Evolutionary conservation across 2,888 invertebrate genomes (phyloP).

Genomic region (Pollenia griseotomentosa): DNA sequence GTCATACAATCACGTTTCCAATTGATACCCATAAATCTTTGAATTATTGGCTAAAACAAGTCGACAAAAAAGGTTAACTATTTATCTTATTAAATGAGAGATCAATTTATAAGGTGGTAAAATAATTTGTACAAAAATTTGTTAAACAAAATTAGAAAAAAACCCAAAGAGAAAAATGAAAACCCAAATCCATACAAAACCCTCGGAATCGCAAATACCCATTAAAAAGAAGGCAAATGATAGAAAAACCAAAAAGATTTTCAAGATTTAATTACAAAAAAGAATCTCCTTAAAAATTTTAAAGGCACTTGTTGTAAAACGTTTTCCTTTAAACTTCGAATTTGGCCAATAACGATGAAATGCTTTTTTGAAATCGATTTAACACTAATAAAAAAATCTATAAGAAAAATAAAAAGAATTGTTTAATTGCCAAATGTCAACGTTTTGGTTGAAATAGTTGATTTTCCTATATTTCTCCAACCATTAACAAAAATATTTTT

Average conservation of each 20-base stretch:
- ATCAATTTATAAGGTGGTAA: slow-evolving; percentile 72
- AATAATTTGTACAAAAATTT: slow-evolving; percentile 73
- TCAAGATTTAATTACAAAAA: background rate
- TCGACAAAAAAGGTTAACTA: slow-evolving; percentile 73
- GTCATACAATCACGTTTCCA: slow-evolving; percentile 54
- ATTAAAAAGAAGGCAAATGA: background rate
- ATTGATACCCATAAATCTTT: slow-evolving; percentile 67
- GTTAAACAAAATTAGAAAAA: slow-evolving; percentile 45
- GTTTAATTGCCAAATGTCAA: slow-evolving; percentile 68
- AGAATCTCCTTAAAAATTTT: background rate
- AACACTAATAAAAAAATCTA: slow-evolving; percentile 27
- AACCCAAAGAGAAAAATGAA: background rate
- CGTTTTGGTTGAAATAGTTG: slow-evolving; percentile 28
- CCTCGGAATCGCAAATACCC: background rate
- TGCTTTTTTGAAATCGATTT: slow-evolving; percentile 19
- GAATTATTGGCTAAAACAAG: slow-evolving; percentile 67
- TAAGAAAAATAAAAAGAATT: slow-evolving; percentile 24
- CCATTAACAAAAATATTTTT: background rate
- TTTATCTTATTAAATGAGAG: slow-evolving; percentile 73
- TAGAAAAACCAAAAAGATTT: background rate
- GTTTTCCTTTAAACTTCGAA: background rate
- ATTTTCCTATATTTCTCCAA: background rate
- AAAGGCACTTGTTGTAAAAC: slow-evolving; percentile 20
- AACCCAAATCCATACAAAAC: background rate
- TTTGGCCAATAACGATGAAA: background rate